These are phyloP conservation scores for Cordilura impudica DNA, from an alignment of 2,888 invertebrate genomes.

Conservation along the genomic window DNA sequence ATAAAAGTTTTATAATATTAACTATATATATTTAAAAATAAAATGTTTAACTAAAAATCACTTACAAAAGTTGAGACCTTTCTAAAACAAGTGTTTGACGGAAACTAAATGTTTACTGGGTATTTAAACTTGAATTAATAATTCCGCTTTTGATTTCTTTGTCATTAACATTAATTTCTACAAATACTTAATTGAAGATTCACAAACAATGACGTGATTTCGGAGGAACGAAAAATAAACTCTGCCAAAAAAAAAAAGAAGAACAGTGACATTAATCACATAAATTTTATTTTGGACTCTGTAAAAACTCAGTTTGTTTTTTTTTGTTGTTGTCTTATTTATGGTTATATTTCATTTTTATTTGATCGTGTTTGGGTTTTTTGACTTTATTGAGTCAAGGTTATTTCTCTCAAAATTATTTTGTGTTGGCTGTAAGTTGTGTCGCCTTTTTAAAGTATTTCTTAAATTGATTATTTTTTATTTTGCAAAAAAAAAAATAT, in stretches of 20 bases:
- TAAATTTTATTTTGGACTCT: slow-evolving; percentile 24
- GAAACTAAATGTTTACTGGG: too few species aligned
- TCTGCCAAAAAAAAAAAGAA: slow-evolving; percentile 1
- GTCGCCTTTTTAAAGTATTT: neutral
- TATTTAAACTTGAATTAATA: too few species aligned
- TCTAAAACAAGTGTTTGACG: too few species aligned
- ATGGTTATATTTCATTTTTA: slow-evolving; percentile 2
- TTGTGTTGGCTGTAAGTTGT: neutral
- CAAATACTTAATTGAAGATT: slow-evolving; percentile 6
- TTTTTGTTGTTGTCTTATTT: slow-evolving; percentile 11
- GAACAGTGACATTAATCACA: slow-evolving; percentile 40
- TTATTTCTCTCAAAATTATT: slow-evolving; percentile 14
- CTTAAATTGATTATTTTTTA: slow-evolving; percentile 29
- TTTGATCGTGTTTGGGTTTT: slow-evolving; percentile 38
- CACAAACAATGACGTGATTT: slow-evolving; percentile 50
- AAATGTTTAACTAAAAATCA: too few species aligned
- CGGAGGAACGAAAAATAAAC: neutral
- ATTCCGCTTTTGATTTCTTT: neutral
- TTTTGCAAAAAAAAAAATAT: slow-evolving; percentile 19
- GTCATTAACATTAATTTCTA: neutral
- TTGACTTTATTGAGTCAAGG: slow-evolving; percentile 58
- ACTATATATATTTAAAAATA: too few species aligned
- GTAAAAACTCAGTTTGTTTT: neutral
- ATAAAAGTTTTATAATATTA: too few species aligned
- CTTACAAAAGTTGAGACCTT: too few species aligned